Conservation (phyloP, 1,140 invertebrate genomes). For the Bicyclus anynana region DNA sequence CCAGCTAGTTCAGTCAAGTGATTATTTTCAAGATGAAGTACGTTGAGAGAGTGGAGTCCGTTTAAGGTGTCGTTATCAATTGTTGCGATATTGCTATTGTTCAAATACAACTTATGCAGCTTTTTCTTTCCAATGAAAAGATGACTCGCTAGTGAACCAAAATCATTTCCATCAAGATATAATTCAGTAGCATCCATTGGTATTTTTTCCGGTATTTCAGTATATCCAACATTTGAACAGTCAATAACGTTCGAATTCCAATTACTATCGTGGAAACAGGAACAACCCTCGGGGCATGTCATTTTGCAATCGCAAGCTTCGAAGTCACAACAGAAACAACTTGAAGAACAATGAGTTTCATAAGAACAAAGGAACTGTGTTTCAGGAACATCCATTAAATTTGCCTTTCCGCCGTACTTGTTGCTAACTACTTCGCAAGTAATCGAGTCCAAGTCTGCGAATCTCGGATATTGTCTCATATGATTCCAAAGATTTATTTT, state of each 20-base stretch:
- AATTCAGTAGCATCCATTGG: constrained; percentile 94
- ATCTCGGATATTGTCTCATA: constrained; percentile 86
- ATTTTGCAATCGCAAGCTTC: constrained; percentile 95
- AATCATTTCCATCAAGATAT: constrained; percentile 91
- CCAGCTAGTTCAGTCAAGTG: constrained; percentile 84
- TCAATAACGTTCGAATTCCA: constrained; percentile 94
- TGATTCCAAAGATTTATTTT: constrained; percentile 85
- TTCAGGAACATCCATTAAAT: constrained; percentile 86
- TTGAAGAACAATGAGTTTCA: constrained; percentile 90
- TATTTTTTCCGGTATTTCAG: constrained; percentile 85
- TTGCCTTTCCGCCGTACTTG: constrained; percentile 85
- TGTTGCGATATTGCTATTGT: constrained; percentile 86
- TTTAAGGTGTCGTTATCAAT: constrained; percentile 91
- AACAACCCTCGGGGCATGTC: constrained; percentile 91
- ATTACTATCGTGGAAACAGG: constrained; percentile 92
- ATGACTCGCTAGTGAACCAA: constrained; percentile 87
- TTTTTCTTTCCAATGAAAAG: constrained; percentile 93
- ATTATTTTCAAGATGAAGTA: constrained; percentile 91
- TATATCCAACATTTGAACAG: constrained; percentile 87
- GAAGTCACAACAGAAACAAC: constrained; percentile 93
- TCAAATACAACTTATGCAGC: constrained; percentile 87
- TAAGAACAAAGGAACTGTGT: constrained; percentile 92
- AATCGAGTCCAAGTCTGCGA: constrained; percentile 89
- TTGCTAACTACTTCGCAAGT: constrained; percentile 90
- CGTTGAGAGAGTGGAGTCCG: constrained; percentile 84